These are phyloP conservation scores for Lordiphosa mommai DNA, from an alignment of 1,140 invertebrate genomes.

Conservation along the genomic window DNA sequence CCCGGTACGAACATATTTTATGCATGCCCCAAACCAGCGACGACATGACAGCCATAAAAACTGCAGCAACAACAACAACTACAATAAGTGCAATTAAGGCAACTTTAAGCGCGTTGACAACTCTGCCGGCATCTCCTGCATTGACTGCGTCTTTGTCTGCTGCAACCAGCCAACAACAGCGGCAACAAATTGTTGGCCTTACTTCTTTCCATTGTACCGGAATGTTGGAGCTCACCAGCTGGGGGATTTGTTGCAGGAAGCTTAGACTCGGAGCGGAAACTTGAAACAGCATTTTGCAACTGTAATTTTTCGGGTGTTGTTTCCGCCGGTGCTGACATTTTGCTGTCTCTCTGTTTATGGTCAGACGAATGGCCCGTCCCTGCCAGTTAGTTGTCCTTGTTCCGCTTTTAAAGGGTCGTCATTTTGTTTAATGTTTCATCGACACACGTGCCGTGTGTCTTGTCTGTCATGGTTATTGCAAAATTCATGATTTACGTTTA, in stretches of 20 bases:
- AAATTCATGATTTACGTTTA: slow-evolving; percentile 78
- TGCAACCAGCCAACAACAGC: not conserved
- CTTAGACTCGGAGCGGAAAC: slow-evolving; percentile 58
- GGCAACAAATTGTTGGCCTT: slow-evolving; percentile 70
- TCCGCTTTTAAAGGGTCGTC: slow-evolving; percentile 42
- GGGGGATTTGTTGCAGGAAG: slow-evolving; percentile 58
- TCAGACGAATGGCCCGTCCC: slow-evolving; percentile 25
- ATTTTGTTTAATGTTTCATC: slow-evolving; percentile 62
- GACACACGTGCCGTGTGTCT: slow-evolving; percentile 32
- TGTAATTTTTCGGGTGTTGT: slow-evolving; percentile 77
- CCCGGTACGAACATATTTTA: slow-evolving; percentile 62
- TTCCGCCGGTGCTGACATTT: slow-evolving; percentile 70
- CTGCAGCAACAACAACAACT: slow-evolving; percentile 30
- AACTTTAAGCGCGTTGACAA: slow-evolving; percentile 75
- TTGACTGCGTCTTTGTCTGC: slow-evolving; percentile 61
- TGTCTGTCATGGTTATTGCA: slow-evolving; percentile 29
- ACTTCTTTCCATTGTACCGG: slow-evolving; percentile 40
- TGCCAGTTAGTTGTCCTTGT: slow-evolving; percentile 5
- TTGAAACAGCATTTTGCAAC: slow-evolving; percentile 72
- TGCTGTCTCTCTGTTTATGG: slow-evolving; percentile 56
- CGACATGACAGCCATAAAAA: slow-evolving; percentile 60
- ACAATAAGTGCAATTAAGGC: slow-evolving; percentile 63
- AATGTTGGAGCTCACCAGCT: slow-evolving; percentile 57
- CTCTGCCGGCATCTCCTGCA: slow-evolving; percentile 56
- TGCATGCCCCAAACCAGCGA: slow-evolving; percentile 53